phyloP scores from a whole-genome alignment of 2,113 vertebrate species.

The Todiramphus saurophagus region DNA sequence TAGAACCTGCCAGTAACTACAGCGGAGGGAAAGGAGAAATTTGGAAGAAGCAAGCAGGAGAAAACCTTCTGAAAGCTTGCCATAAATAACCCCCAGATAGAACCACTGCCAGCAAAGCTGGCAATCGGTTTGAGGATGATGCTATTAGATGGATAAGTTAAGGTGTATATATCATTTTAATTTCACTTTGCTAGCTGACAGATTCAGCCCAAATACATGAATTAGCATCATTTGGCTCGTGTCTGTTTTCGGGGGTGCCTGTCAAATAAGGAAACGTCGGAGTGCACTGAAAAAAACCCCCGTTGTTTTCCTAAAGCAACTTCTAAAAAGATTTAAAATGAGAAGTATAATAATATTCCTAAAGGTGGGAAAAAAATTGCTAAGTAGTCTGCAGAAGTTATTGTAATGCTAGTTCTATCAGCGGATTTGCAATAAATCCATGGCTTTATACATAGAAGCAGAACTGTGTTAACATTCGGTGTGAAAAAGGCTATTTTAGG shows the following conservation, averaged over 20 bases:
- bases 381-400: background rate
- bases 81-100: background rate
- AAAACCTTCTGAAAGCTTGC: background rate
- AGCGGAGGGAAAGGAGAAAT: background rate
- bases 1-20: background rate
- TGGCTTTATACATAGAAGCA: background rate
- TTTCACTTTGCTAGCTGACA: background rate
- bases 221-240: background rate
- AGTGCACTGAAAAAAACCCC: background rate
- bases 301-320: background rate
- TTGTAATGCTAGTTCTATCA: background rate
- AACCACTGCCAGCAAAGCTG: background rate
- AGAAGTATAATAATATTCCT: background rate
- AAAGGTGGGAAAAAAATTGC: background rate
- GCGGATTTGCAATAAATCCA: constrained; percentile 14
- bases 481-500: constrained; percentile 46
- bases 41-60: background rate
- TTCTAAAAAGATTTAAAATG: background rate
- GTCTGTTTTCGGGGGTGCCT: background rate
- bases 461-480: constrained; percentile 7
- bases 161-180: background rate
- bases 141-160: background rate
- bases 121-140: background rate
- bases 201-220: background rate
- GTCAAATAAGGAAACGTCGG: background rate